These are phyloP conservation scores for Diplosoma virens DNA, from an alignment of 23 tunicate genomes.

Conservation along the genomic window DNA sequence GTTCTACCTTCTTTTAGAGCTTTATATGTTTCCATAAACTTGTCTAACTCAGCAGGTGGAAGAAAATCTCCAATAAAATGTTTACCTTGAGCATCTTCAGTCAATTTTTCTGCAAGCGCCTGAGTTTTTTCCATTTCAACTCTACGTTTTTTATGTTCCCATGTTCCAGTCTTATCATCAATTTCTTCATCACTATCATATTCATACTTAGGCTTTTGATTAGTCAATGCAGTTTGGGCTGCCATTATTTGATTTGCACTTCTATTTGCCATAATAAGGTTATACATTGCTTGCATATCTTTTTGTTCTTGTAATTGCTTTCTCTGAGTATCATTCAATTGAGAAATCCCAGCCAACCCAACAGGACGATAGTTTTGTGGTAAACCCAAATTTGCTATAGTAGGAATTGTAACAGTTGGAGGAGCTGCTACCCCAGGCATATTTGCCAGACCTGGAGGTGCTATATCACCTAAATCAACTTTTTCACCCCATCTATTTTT, in stretches of 20 bases:
- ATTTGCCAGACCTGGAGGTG: conserved; percentile 83
- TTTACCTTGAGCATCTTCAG: conserved; percentile 76
- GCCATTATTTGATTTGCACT: conserved; percentile 25
- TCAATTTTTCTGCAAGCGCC: conserved; percentile 85
- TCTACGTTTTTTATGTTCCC: conserved; percentile 84
- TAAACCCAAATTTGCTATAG: conserved; percentile 19
- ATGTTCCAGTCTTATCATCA: conserved; percentile 78
- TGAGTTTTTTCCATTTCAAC: conserved; percentile 86
- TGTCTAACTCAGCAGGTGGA: conserved; percentile 85
- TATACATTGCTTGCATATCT: conserved; percentile 95
- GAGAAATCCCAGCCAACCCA: conserved; percentile 68
- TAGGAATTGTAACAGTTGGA: conserved; percentile 5
- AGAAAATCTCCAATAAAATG: conserved; percentile 94
- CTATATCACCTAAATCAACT: conserved; percentile 72
- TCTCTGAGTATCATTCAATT: conserved; percentile 56
- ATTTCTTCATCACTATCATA: conserved; percentile 97
- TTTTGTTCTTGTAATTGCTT: conserved; percentile 88
- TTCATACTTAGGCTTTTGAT: conserved; percentile 60
- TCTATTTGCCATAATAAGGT: conserved; percentile 85
- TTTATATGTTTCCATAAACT: conserved; percentile 94
- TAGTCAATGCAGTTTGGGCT: neutral
- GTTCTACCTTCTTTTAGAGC: conserved; percentile 92
- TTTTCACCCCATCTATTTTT: conserved; percentile 97
- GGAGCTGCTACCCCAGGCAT: conserved; percentile 56
- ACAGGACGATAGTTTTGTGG: conserved; percentile 62